Conservation (phyloP, 2,797 vertebrate genomes). For the Salarias fasciatus region DNA sequence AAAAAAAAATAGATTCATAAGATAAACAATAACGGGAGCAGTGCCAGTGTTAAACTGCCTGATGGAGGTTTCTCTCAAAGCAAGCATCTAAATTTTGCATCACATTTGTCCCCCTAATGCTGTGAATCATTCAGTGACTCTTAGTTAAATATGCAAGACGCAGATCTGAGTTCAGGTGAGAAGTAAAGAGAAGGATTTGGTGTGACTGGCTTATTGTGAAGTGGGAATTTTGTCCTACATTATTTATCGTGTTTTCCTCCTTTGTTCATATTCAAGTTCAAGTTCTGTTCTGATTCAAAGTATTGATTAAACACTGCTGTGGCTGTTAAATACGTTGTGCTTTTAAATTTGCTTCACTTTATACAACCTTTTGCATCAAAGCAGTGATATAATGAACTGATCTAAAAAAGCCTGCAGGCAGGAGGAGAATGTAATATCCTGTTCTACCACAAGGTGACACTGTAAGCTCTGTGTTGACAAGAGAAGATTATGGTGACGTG, state of each 20-base stretch:
- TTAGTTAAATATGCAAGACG: constrained; percentile 49
- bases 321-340: neutral
- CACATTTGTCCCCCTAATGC: constrained; percentile 33
- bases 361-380: constrained; percentile 4
- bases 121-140: constrained; percentile 47
- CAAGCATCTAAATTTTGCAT: neutral
- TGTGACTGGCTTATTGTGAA: constrained; percentile 16
- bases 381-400: neutral
- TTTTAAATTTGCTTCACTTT: neutral
- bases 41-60: neutral
- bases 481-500: accelerated
- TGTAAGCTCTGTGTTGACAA: neutral
- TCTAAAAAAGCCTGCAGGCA: neutral
- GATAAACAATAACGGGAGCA: neutral
- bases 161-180: constrained; percentile 30
- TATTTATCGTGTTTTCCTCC: constrained; percentile 35
- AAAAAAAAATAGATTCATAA: too few species aligned
- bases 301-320: neutral
- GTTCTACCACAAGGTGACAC: constrained; percentile 47
- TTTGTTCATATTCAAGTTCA: constrained; percentile 7
- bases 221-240: constrained; percentile 28
- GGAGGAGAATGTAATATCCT: neutral
- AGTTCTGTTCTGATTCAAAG: constrained; percentile 5
- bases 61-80: neutral
- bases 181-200: constrained; percentile 21